These are phyloP conservation scores for Deilephila porcellus DNA, from an alignment of 2,888 invertebrate species.

Conservation along the genomic window DNA sequence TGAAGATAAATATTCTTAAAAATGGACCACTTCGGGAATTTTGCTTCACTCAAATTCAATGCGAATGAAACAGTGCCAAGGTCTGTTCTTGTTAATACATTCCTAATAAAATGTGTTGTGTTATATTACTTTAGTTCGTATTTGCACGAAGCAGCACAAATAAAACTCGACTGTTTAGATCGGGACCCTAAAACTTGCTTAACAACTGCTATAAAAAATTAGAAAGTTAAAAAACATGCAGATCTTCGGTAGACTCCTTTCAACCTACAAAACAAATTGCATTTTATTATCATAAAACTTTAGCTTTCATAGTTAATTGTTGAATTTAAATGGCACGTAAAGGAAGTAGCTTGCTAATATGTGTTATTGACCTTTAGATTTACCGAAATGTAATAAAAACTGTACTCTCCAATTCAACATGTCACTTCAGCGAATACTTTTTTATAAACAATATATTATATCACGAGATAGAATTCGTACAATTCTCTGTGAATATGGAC, in stretches of 20 bases:
- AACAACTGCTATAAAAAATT: constrained; percentile 75
- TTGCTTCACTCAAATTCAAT: background rate
- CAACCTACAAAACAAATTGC: constrained; percentile 81
- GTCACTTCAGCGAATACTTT: background rate
- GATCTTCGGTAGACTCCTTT: constrained; percentile 74
- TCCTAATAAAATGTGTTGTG: constrained; percentile 34
- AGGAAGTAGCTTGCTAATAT: constrained; percentile 57
- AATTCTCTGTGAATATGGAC: background rate
- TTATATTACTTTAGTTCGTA: background rate
- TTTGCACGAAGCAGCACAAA: constrained; percentile 41
- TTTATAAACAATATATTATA: background rate
- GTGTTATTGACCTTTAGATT: constrained; percentile 63
- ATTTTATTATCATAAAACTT: constrained; percentile 80
- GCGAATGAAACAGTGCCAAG: constrained; percentile 34
- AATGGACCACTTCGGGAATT: background rate
- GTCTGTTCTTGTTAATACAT: constrained; percentile 34
- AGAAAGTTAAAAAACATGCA: constrained; percentile 79
- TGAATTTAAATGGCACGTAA: constrained; percentile 66
- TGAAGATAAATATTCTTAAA: background rate
- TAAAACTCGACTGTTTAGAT: constrained; percentile 53
- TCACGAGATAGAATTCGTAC: background rate
- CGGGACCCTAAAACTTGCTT: constrained; percentile 78
- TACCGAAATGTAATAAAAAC: constrained; percentile 46
- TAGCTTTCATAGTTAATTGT: constrained; percentile 75
- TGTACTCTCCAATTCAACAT: constrained; percentile 25